phyloP scores from a whole-genome alignment of 2,797 vertebrate species.

The Centroberyx gerrardi region DNA sequence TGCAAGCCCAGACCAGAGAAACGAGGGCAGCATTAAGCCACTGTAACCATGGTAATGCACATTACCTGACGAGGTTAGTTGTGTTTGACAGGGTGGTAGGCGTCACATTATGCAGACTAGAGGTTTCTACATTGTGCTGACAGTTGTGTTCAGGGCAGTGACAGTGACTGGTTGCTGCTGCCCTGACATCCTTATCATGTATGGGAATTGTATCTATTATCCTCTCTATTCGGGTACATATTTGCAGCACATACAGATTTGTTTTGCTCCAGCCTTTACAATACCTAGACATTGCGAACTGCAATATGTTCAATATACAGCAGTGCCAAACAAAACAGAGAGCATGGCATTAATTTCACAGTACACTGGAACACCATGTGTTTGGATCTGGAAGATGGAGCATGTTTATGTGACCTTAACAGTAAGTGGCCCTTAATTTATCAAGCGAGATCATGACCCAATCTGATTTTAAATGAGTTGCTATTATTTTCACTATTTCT shows the following conservation, averaged over 20 bases:
- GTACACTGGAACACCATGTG: slow-evolving; percentile 18
- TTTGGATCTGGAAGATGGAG: slow-evolving; percentile 17
- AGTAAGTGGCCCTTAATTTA: slow-evolving; percentile 43
- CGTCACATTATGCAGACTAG: slow-evolving; percentile 55
- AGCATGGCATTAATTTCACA: slow-evolving; percentile 26
- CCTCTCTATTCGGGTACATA: neutral
- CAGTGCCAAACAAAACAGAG: slow-evolving; percentile 30
- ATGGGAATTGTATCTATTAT: neutral
- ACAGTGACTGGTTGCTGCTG: slow-evolving; percentile 39
- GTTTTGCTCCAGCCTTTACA: neutral
- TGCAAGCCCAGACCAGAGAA: neutral
- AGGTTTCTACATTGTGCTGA: slow-evolving; percentile 42
- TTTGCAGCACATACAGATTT: slow-evolving; percentile 22
- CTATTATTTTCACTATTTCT: slow-evolving; percentile 37
- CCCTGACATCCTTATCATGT: slow-evolving; percentile 36
- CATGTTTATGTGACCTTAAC: slow-evolving; percentile 34
- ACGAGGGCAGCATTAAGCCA: slow-evolving; percentile 16
- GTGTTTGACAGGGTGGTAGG: slow-evolving; percentile 58
- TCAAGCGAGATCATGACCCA: slow-evolving; percentile 53
- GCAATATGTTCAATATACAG: neutral
- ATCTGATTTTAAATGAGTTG: slow-evolving; percentile 69
- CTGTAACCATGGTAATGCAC: slow-evolving; percentile 66
- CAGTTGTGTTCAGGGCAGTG: slow-evolving; percentile 42
- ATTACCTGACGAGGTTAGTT: slow-evolving; percentile 65
- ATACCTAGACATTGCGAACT: neutral